These are phyloP conservation scores for Hipposideros armiger DNA, from an alignment of 2,113 vertebrate genomes.

Conservation along the genomic window DNA sequence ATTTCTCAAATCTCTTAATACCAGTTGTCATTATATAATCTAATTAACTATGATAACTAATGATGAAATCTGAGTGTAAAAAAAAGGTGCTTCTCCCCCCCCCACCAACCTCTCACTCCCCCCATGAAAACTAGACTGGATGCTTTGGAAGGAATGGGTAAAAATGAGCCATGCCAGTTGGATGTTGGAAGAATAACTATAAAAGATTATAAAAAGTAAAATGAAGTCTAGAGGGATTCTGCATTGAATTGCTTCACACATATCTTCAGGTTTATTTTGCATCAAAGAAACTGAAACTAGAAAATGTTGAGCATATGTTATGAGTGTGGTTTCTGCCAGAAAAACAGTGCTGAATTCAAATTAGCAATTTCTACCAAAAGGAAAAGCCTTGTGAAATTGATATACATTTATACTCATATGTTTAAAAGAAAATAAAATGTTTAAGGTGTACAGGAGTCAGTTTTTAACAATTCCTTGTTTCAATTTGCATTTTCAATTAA, in stretches of 20 bases:
- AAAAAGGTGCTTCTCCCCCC: not conserved
- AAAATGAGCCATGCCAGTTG: not conserved
- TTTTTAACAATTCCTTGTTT: not conserved
- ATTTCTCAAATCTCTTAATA: not conserved
- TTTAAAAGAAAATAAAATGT: conserved; percentile 30
- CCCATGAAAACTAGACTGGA: not conserved
- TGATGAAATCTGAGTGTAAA: not conserved
- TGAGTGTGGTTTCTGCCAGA: not conserved
- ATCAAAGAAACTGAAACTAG: conserved; percentile 34
- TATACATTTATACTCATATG: not conserved
- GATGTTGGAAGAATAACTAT: not conserved
- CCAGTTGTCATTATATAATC: not conserved
- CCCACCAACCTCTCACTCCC: no score
- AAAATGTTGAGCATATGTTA: conserved; percentile 17
- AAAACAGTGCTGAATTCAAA: conserved; percentile 15
- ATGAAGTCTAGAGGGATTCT: not conserved
- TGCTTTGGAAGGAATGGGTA: not conserved
- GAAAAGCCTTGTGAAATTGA: not conserved
- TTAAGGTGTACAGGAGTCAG: not conserved
- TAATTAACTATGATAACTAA: not conserved
- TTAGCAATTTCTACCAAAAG: not conserved
- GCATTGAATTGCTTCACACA: not conserved
- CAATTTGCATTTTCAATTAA: not conserved
- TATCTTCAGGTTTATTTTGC: not conserved
- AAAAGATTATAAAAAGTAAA: not conserved